A percentile compares a stretch with the other conserved stretches of the same genome.
Evolutionary conservation across 2,888 invertebrate genomes (phyloP).

Genomic region (Cylindroiulus punctatus): DNA sequence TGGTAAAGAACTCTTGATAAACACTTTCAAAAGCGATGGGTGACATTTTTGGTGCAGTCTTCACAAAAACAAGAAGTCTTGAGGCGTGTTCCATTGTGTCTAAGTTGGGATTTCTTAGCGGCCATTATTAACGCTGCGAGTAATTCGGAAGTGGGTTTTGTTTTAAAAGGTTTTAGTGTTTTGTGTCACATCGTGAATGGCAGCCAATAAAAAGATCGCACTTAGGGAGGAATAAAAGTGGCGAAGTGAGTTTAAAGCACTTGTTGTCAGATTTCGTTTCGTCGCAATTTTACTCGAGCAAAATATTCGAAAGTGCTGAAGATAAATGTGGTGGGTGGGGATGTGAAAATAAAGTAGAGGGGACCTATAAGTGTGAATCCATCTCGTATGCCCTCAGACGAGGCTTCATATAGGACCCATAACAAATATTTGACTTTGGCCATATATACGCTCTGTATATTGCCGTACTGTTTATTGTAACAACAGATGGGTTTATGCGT

Average conservation of each 20-base stretch:
- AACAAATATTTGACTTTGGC: constrained; percentile 23
- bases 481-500: not conserved
- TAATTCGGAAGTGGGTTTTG: constrained; percentile 12
- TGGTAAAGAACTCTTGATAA: too few relatives aligned
- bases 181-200: not conserved
- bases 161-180: constrained; percentile 34
- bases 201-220: constrained; percentile 32
- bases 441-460: not conserved
- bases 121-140: constrained; percentile 3
- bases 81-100: not conserved
- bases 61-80: not conserved
- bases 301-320: not conserved
- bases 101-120: not conserved
- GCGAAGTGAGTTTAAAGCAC: constrained; percentile 26
- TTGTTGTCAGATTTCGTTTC: not conserved
- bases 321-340: not conserved
- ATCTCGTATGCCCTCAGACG: not conserved
- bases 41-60: not conserved
- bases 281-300: not conserved
- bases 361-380: not conserved
- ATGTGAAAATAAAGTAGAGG: not conserved
- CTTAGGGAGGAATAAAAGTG: constrained; percentile 26
- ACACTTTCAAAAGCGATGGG: too few relatives aligned
- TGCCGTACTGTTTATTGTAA: not conserved
- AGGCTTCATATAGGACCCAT: not conserved